Evolutionary conservation across 2,113 vertebrate genomes (phyloP).

Genomic region (mouse (Mus musculus)): DNA sequence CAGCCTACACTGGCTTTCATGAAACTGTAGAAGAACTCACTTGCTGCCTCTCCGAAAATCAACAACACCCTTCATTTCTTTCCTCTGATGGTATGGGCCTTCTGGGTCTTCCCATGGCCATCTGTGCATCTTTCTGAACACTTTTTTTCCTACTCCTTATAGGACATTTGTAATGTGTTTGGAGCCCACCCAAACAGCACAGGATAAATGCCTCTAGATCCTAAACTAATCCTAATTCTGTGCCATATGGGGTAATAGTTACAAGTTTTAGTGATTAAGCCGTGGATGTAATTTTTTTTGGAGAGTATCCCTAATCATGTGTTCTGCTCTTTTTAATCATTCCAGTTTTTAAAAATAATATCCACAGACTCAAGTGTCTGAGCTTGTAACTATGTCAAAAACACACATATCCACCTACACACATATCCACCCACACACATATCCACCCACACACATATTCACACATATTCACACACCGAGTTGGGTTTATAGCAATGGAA

Average conservation of each 20-base stretch:
- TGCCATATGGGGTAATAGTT: neutral
- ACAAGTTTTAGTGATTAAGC: neutral
- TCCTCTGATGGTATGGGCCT: neutral
- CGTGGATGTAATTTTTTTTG: neutral
- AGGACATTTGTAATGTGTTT: neutral
- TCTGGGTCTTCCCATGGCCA: neutral
- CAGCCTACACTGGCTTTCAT: neutral
- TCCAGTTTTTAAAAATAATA: neutral
- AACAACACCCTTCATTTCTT: neutral
- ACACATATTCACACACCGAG: neutral
- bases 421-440: no score
- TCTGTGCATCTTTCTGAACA: neutral
- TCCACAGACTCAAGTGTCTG: neutral
- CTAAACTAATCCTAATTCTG: neutral
- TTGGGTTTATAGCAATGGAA: neutral
- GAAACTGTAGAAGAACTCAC: neutral
- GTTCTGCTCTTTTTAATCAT: neutral
- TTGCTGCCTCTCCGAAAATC: neutral
- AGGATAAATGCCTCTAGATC: neutral
- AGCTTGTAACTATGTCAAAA: neutral
- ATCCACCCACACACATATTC: neutral
- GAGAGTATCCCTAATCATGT: neutral
- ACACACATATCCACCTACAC: neutral
- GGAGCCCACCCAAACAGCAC: neutral
- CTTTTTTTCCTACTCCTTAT: neutral